Percentiles rank a stretch among this genome's conserved stretches.
Conservation (phyloP, 2,797 vertebrate species). For the Neoniphon sammara region DNA sequence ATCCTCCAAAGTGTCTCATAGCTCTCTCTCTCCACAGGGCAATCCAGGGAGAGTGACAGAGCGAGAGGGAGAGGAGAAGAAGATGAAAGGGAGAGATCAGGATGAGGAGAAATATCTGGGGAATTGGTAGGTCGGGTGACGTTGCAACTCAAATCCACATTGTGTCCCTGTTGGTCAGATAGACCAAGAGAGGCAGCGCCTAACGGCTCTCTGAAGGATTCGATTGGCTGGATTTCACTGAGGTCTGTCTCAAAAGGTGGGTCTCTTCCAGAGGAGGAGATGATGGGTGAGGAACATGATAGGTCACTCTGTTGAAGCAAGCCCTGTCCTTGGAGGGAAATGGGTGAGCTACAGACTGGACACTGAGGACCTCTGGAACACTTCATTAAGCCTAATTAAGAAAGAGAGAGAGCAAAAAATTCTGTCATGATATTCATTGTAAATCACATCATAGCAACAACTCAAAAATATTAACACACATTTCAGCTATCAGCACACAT, state of each 20-base stretch:
- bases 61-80: constrained; percentile 77
- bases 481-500: constrained; percentile 52
- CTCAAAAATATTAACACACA: constrained; percentile 52
- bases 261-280: constrained; percentile 80
- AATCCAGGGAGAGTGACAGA: constrained; percentile 86
- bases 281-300: constrained; percentile 83
- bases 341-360: constrained; percentile 84
- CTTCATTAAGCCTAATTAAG: constrained; percentile 87
- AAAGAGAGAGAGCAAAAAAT: constrained; percentile 17
- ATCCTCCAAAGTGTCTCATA: constrained; percentile 94
- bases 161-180: constrained; percentile 90
- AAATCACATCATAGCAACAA: constrained; percentile 34
- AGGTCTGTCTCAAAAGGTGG: constrained; percentile 60
- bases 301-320: constrained; percentile 82
- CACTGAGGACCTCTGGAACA: constrained; percentile 89
- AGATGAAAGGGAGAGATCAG: constrained; percentile 70
- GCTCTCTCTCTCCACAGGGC: constrained; percentile 84
- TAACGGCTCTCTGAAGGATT: constrained; percentile 76
- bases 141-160: constrained; percentile 85
- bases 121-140: constrained; percentile 79
- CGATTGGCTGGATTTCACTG: constrained; percentile 67
- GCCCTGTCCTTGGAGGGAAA: constrained; percentile 78
- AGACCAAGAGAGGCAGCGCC: constrained; percentile 87
- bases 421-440: constrained; percentile 13
- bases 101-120: constrained; percentile 72